Conservation (phyloP, 1,140 invertebrate genomes). For the Conopomorpha cramerella region DNA sequence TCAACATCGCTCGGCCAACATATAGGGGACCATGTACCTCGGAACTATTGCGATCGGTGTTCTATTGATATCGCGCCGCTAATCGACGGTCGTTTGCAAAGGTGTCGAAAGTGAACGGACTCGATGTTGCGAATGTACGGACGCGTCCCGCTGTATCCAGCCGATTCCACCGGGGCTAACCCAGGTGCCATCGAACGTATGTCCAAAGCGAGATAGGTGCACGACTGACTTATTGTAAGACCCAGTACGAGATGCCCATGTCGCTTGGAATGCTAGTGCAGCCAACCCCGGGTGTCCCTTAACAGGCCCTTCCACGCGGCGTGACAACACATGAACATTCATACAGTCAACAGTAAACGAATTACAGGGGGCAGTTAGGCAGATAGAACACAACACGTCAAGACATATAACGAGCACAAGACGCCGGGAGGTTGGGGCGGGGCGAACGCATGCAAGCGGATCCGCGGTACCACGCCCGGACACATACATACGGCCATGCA, state of each 20-base stretch:
- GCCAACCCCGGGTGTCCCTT: slow-evolving; percentile 29
- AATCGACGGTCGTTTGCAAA: slow-evolving; percentile 13
- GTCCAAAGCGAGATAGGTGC: slow-evolving; percentile 19
- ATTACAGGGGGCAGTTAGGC: slow-evolving; percentile 23
- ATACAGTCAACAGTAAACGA: slow-evolving; percentile 29
- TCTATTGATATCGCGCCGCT: too few relatives aligned
- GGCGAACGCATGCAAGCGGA: slow-evolving; percentile 42
- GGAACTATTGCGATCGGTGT: slow-evolving; percentile 54
- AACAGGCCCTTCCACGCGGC: slow-evolving; percentile 15
- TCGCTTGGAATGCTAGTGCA: slow-evolving; percentile 61
- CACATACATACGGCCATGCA: slow-evolving; percentile 52
- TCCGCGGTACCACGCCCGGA: too few relatives aligned
- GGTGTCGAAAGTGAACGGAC: too few relatives aligned
- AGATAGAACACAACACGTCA: slow-evolving; percentile 50
- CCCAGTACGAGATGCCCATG: slow-evolving; percentile 37
- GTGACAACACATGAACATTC: slow-evolving; percentile 28
- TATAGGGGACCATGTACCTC: slow-evolving; percentile 62
- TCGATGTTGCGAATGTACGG: background rate
- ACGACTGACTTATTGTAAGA: slow-evolving; percentile 10
- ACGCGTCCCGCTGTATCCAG: too few relatives aligned
- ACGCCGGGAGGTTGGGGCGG: slow-evolving; percentile 25
- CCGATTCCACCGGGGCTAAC: slow-evolving; percentile 7
- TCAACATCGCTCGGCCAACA: slow-evolving; percentile 57
- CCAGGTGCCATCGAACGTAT: slow-evolving; percentile 18
- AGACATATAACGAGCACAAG: slow-evolving; percentile 56